Evolutionary conservation across 1,140 invertebrate genomes (phyloP).

Genomic region (Helicoverpa armigera): DNA sequence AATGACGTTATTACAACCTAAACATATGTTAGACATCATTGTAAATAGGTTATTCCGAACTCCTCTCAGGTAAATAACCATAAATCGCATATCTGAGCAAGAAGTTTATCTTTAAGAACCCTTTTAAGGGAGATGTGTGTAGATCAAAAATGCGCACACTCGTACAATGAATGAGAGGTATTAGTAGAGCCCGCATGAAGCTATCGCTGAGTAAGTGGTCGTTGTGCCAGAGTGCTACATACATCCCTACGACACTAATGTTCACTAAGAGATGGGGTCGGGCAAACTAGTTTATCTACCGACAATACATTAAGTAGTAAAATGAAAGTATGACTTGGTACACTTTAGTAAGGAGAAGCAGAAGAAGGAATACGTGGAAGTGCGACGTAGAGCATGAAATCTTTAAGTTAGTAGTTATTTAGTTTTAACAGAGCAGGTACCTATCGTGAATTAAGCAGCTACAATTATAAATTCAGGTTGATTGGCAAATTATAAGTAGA

Average conservation of each 20-base stretch:
- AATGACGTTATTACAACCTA: conserved; percentile 8
- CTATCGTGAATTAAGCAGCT: too few species aligned
- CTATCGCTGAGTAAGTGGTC: conserved; percentile 9
- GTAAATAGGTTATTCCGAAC: conserved; percentile 13
- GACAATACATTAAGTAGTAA: conserved; percentile 3
- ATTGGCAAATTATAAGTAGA: too few species aligned
- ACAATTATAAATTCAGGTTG: too few species aligned
- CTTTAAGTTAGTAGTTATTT: too few species aligned
- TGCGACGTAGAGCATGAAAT: too few species aligned
- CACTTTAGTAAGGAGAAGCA: too few species aligned
- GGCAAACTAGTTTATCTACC: conserved; percentile 20
- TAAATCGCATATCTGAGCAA: neutral
- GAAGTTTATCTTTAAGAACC: conserved; percentile 8
- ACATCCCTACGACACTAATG: conserved; percentile 26
- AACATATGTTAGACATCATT: conserved; percentile 1
- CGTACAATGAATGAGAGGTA: conserved; percentile 13
- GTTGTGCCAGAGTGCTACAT: conserved; percentile 35
- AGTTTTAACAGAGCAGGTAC: too few species aligned
- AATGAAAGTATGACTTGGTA: neutral
- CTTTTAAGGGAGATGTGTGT: neutral
- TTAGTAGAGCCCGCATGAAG: conserved; percentile 33
- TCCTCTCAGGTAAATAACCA: neutral
- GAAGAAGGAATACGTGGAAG: too few species aligned
- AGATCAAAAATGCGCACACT: conserved; percentile 19
- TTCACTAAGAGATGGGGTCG: conserved; percentile 29